phyloP scores from a whole-genome alignment of 2,888 invertebrate genomes.

The Apamea anceps region DNA sequence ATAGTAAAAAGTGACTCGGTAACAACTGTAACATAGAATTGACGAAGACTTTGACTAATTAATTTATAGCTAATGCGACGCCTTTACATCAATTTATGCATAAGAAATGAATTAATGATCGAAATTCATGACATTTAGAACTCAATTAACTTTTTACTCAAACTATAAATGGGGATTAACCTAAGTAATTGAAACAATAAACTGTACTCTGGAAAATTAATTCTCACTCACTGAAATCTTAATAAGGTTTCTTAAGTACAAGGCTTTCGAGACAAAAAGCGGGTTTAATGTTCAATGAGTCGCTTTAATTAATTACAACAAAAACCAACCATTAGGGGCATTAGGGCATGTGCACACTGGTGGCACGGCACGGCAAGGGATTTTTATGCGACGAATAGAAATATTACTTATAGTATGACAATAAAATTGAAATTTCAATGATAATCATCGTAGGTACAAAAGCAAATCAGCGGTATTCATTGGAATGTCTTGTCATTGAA shows the following conservation, averaged over 20 bases:
- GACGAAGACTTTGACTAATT: constrained; percentile 6
- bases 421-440: too few relatives aligned
- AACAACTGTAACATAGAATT: neutral
- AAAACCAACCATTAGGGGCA: constrained; percentile 35
- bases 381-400: neutral
- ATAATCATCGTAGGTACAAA: too few relatives aligned
- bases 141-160: constrained; percentile 21
- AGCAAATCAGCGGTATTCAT: too few relatives aligned
- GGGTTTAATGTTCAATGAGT: constrained; percentile 38
- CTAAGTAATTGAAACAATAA: constrained; percentile 24
- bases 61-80: neutral
- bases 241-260: neutral
- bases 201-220: constrained; percentile 19
- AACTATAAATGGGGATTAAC: constrained; percentile 5
- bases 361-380: neutral
- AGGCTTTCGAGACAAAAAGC: constrained; percentile 13
- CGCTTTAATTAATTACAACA: constrained; percentile 46
- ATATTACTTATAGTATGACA: too few relatives aligned
- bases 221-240: constrained; percentile 21
- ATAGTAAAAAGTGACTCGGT: neutral
- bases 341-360: neutral
- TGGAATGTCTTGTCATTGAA: too few relatives aligned
- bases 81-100: neutral
- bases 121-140: neutral
- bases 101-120: constrained; percentile 30